Evolutionary conservation across 1,140 invertebrate genomes (phyloP).

Genomic region (Dolichoris vasculosae): DNA sequence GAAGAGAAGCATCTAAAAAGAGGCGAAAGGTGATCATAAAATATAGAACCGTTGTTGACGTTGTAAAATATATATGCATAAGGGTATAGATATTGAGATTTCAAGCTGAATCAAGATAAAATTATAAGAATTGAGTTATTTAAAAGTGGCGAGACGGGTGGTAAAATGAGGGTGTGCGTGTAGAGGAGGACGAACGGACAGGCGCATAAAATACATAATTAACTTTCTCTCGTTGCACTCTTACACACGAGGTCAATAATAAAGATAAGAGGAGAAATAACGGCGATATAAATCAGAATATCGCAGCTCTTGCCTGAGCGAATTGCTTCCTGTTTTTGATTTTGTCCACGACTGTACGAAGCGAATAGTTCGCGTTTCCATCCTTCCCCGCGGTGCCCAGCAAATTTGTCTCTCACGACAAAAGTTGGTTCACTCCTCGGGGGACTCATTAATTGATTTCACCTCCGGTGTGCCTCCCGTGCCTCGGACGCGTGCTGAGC

Average conservation of each 20-base stretch:
- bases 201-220: slow-evolving; percentile 30
- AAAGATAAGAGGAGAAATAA: slow-evolving; percentile 10
- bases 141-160: not conserved
- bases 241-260: not conserved
- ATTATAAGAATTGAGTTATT: slow-evolving; percentile 7
- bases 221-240: slow-evolving; percentile 5
- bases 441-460: not conserved
- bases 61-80: not conserved
- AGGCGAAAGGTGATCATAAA: not conserved
- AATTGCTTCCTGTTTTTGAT: slow-evolving; percentile 18
- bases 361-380: not conserved
- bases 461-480: not conserved
- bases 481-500: not conserved
- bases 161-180: not conserved
- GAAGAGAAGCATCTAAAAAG: not conserved
- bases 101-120: slow-evolving; percentile 7
- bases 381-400: not conserved
- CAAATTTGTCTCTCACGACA: no score
- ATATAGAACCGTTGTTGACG: not conserved
- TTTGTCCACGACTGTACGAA: not conserved
- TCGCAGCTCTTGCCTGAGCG: not conserved
- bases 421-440: not conserved
- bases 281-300: slow-evolving; percentile 20
- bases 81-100: not conserved
- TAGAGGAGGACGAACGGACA: not conserved